Conservation (phyloP, 2,888 invertebrate species). For the Pediacus dermestoides region DNA sequence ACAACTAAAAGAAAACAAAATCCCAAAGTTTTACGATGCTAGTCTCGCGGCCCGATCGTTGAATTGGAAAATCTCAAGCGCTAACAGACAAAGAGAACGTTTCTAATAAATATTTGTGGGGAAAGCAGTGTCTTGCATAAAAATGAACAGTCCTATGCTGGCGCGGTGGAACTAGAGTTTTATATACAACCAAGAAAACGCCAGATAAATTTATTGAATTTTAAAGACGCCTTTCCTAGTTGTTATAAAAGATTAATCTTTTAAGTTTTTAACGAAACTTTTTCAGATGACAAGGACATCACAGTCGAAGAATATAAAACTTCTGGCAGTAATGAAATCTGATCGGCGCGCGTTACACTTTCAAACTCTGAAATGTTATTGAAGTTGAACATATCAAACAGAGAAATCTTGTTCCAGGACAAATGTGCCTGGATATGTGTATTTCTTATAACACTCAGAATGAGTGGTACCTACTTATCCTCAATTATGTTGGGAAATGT, state of each 20-base stretch:
- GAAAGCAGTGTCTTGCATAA: conserved; percentile 27
- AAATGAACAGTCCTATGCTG: conserved; percentile 23
- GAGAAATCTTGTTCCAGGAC: too few relatives aligned
- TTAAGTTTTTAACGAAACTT: too few relatives aligned
- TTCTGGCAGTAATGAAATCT: too few relatives aligned
- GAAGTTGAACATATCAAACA: too few relatives aligned
- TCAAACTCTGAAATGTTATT: too few relatives aligned
- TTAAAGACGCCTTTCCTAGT: conserved; percentile 19
- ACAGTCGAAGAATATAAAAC: too few relatives aligned
- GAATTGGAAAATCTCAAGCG: conserved; percentile 36
- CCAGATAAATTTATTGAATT: conserved; percentile 30
- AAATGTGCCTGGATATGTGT: too few relatives aligned
- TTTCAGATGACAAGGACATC: too few relatives aligned
- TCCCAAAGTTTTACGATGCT: conserved; percentile 26
- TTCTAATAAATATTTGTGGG: conserved; percentile 37
- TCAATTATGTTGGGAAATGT: too few relatives aligned
- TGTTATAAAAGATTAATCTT: conserved; percentile 16
- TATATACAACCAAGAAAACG: conserved; percentile 25
- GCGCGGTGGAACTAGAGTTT: conserved; percentile 23
- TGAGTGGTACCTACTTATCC: too few relatives aligned
- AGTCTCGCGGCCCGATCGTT: conserved; percentile 27
- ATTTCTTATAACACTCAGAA: too few relatives aligned
- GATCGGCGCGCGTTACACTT: too few relatives aligned
- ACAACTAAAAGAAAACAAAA: conserved; percentile 20
- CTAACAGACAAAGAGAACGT: conserved; percentile 31